phyloP scores from a whole-genome alignment of 1,140 invertebrate species.

The Cotesia vestalis region DNA sequence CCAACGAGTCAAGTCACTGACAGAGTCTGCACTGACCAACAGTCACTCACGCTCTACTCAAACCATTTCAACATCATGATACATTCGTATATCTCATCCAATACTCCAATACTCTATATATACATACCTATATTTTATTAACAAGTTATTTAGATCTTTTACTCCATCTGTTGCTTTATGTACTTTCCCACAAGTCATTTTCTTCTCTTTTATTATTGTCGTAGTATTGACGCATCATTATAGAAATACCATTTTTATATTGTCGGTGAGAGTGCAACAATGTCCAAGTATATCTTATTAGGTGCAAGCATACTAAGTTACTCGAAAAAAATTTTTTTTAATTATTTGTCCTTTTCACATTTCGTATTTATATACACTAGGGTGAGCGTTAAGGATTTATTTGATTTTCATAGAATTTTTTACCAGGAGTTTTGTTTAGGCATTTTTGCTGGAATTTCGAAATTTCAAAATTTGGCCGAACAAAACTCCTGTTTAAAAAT shows the following conservation, averaged over 20 bases:
- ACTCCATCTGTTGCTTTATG: background rate
- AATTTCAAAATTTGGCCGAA: too few species aligned
- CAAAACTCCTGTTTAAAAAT: too few species aligned
- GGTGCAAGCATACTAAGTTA: too few species aligned
- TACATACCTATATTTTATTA: background rate
- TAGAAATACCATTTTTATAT: background rate
- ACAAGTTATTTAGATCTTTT: background rate
- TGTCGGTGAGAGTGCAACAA: background rate
- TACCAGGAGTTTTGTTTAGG: too few species aligned
- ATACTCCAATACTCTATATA: background rate
- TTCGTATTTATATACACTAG: too few species aligned
- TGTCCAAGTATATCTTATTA: background rate
- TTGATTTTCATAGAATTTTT: too few species aligned
- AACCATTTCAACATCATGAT: background rate
- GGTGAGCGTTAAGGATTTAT: too few species aligned
- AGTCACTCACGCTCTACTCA: slow-evolving; percentile 35
- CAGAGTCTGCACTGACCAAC: slow-evolving; percentile 40
- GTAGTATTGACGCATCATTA: background rate
- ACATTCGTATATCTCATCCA: too few species aligned
- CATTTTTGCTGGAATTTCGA: too few species aligned
- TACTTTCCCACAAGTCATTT: slow-evolving; percentile 3
- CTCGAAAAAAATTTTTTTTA: too few species aligned
- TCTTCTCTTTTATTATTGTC: slow-evolving; percentile 4
- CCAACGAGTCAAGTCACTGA: slow-evolving; percentile 8
- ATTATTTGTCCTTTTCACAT: too few species aligned